phyloP scores from a whole-genome alignment of 2,113 vertebrate genomes.

The Pica pica region DNA sequence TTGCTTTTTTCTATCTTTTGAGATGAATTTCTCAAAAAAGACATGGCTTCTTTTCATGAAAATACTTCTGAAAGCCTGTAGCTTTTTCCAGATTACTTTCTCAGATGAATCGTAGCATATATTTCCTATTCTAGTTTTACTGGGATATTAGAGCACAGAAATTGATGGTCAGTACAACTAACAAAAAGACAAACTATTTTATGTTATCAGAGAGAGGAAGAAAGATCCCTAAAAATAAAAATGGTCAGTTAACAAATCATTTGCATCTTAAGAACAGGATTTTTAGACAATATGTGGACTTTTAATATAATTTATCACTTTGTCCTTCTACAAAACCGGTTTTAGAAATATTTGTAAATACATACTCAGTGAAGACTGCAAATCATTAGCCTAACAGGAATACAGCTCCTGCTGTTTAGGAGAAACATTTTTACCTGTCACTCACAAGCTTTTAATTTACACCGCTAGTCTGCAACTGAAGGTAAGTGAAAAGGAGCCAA shows the following conservation, averaged over 20 bases:
- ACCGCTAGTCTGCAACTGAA: background rate
- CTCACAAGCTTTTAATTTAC: background rate
- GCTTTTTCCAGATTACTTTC: background rate
- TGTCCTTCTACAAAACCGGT: background rate
- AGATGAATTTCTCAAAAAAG: background rate
- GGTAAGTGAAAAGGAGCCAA: background rate
- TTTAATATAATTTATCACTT: background rate
- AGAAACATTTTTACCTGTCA: background rate
- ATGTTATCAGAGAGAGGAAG: background rate
- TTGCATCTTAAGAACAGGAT: background rate
- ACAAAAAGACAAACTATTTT: background rate
- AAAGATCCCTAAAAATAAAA: background rate
- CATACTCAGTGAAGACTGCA: background rate
- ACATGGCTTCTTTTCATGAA: background rate
- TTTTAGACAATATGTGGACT: background rate
- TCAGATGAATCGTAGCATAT: background rate
- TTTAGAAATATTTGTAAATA: background rate
- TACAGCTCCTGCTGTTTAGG: background rate
- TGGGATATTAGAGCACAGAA: background rate
- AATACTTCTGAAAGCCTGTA: background rate
- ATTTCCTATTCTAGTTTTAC: background rate
- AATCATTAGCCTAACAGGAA: background rate
- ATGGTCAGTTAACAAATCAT: background rate
- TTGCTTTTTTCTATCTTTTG: background rate
- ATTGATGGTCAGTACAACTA: background rate